Conservation (phyloP, 2,888 invertebrate species). For the Epinotia bilunana region DNA sequence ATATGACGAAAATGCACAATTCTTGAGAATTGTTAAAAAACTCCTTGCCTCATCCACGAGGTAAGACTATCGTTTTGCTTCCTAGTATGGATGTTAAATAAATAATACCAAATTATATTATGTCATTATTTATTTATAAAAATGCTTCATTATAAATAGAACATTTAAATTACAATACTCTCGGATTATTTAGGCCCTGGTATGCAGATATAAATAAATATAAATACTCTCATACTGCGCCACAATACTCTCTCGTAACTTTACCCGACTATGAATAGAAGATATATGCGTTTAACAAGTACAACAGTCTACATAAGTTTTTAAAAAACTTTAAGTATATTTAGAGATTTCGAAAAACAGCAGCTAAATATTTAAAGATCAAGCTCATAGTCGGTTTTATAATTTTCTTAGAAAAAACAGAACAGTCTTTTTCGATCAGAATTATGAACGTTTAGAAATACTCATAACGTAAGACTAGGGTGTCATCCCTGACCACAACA, state of each 20-base stretch:
- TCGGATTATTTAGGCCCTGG: constrained; percentile 66
- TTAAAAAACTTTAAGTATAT: constrained; percentile 44
- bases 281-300: constrained; percentile 39
- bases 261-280: constrained; percentile 59
- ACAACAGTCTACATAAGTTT: constrained; percentile 18
- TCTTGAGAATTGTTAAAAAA: too few species aligned
- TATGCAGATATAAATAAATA: constrained; percentile 57
- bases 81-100: not conserved
- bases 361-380: constrained; percentile 31
- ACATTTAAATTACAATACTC: constrained; percentile 73
- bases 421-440: constrained; percentile 73
- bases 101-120: constrained; percentile 45
- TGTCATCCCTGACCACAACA: constrained; percentile 58
- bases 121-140: constrained; percentile 75
- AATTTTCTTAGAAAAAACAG: constrained; percentile 60
- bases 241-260: constrained; percentile 41
- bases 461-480: constrained; percentile 65
- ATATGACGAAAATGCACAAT: too few species aligned
- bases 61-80: not conserved
- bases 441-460: constrained; percentile 57
- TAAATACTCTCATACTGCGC: constrained; percentile 53
- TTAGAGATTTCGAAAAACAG: constrained; percentile 21
- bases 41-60: too few species aligned
- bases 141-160: constrained; percentile 81
- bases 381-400: constrained; percentile 50